phyloP scores from a whole-genome alignment of 2,113 vertebrate genomes.

The Cettia cetti region DNA sequence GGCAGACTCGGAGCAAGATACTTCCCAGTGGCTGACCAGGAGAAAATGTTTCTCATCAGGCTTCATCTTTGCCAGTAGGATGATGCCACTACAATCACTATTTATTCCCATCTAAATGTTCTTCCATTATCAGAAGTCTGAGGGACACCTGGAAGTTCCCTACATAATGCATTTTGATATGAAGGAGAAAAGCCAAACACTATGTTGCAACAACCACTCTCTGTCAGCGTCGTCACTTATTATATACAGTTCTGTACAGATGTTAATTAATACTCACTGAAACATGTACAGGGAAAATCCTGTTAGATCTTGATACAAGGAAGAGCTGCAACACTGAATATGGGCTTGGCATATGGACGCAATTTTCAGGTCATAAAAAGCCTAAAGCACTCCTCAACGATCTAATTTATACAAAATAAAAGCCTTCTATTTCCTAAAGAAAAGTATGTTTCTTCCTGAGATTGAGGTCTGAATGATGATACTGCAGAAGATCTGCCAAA shows the following conservation, averaged over 20 bases:
- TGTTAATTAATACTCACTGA: background rate
- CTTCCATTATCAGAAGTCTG: background rate
- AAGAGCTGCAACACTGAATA: background rate
- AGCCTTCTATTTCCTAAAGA: background rate
- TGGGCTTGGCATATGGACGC: background rate
- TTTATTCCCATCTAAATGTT: background rate
- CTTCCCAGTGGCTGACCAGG: background rate
- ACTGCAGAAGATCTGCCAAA: background rate
- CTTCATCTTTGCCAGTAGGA: background rate
- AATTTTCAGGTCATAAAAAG: background rate
- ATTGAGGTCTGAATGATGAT: rapidly evolving
- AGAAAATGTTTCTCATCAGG: background rate
- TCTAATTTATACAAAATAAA: background rate
- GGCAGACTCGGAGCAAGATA: background rate
- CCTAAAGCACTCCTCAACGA: background rate
- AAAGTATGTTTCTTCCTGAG: background rate
- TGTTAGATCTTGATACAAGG: background rate
- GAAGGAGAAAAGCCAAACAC: background rate
- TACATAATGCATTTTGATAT: background rate
- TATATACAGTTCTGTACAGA: background rate
- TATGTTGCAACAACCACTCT: background rate
- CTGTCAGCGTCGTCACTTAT: background rate
- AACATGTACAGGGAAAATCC: background rate
- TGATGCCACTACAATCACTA: background rate
- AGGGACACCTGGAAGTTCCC: background rate